Percentiles rank a stretch among this genome's conserved stretches.
These are phyloP conservation scores for Cydia strobilella DNA, from an alignment of 1,140 invertebrate species.

Conservation along the genomic window DNA sequence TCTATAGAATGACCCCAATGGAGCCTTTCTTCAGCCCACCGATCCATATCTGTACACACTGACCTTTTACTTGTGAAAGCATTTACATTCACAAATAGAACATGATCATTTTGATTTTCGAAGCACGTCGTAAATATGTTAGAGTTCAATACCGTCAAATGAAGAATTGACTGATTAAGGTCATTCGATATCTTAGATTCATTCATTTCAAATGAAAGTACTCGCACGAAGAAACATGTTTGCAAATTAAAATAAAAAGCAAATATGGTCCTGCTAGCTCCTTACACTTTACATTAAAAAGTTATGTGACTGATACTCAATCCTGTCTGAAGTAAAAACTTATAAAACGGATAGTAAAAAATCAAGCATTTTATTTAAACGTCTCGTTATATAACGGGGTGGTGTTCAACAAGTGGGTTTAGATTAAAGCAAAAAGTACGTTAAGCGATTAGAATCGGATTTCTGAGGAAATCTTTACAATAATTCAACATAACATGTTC, in stretches of 20 bases:
- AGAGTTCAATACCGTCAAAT: conserved; percentile 2
- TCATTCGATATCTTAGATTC: not conserved
- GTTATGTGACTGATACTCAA: too few species aligned
- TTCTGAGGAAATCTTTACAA: not conserved
- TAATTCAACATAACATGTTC: conserved; percentile 5
- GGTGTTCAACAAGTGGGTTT: not conserved
- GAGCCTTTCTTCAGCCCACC: conserved; percentile 29
- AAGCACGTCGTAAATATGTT: conserved; percentile 12
- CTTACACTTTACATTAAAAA: too few species aligned
- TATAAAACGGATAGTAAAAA: not conserved
- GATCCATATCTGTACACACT: conserved; percentile 38
- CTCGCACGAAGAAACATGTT: not conserved
- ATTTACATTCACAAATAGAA: conserved; percentile 28
- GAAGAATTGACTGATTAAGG: conserved; percentile 1
- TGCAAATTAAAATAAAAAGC: not conserved
- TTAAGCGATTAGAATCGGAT: not conserved
- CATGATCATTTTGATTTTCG: conserved; percentile 26
- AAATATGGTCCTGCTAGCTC: not conserved
- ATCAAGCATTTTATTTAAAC: not conserved
- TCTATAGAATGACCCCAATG: conserved; percentile 28
- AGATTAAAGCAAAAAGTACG: not conserved
- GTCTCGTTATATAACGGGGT: not conserved
- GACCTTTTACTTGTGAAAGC: conserved; percentile 33
- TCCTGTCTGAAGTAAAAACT: not conserved
- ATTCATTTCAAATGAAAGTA: not conserved